Evolutionary conservation across 1,140 invertebrate genomes (phyloP).

Genomic region (Colletes latitarsis): DNA sequence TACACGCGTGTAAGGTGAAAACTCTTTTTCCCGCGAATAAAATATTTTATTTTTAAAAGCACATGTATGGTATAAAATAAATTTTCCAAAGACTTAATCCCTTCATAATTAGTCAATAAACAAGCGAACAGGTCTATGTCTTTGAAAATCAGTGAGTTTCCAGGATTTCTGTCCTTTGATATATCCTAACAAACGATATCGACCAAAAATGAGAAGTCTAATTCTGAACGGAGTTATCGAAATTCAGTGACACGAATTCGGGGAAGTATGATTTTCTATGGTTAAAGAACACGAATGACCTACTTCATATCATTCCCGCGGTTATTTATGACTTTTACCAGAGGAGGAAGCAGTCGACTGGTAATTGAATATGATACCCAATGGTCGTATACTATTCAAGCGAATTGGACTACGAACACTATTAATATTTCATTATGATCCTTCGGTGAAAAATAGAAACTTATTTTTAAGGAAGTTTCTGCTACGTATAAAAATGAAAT

Average conservation of each 20-base stretch:
- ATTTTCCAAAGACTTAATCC: no score
- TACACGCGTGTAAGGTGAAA: no score
- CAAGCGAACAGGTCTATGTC: no score
- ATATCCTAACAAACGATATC: background rate
- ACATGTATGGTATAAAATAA: no score
- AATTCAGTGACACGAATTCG: conserved; percentile 30
- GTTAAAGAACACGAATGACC: conserved; percentile 24
- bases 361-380: conserved; percentile 44
- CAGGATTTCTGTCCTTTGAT: background rate
- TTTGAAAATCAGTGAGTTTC: no score
- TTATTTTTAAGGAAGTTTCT: background rate
- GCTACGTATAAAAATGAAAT: no score
- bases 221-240: conserved; percentile 29
- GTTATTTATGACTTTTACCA: conserved; percentile 46
- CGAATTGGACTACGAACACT: conserved; percentile 18
- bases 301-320: conserved; percentile 28
- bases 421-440: conserved; percentile 5
- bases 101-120: no score
- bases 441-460: background rate
- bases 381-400: conserved; percentile 11
- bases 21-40: no score
- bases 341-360: conserved; percentile 39
- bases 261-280: conserved; percentile 11
- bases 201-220: conserved; percentile 16
- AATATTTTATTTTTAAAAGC: no score